These are phyloP conservation scores for Amphipyra tragopoginis DNA, from an alignment of 2,888 invertebrate genomes.

Conservation along the genomic window DNA sequence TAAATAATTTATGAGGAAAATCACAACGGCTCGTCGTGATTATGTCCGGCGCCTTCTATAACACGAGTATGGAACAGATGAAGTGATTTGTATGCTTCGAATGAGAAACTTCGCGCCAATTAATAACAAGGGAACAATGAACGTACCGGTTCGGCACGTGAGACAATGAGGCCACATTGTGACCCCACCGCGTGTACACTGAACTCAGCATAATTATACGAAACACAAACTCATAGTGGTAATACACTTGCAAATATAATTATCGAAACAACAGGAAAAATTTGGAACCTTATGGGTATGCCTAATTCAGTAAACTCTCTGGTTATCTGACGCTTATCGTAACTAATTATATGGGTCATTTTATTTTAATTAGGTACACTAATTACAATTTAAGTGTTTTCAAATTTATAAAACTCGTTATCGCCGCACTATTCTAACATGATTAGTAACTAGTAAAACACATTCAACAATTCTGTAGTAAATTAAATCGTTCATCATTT, in stretches of 20 bases:
- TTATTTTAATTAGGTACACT: neutral
- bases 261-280: neutral
- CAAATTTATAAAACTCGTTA: neutral
- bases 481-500: neutral
- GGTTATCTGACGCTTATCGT: neutral
- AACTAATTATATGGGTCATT: constrained; percentile 3
- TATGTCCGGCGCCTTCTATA: neutral
- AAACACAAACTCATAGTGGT: constrained; percentile 16
- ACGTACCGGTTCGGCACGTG: neutral
- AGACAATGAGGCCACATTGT: constrained; percentile 19
- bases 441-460: neutral
- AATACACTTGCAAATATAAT: constrained; percentile 5
- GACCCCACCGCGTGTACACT: constrained; percentile 8
- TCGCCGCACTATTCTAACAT: neutral
- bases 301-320: too few species aligned
- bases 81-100: constrained; percentile 9
- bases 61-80: constrained; percentile 5
- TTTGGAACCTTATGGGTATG: too few species aligned
- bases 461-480: neutral
- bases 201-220: constrained; percentile 17
- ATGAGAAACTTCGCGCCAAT: neutral
- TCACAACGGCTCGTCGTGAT: neutral
- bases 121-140: constrained; percentile 11
- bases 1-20: constrained; percentile 6
- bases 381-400: neutral